Percentiles rank a stretch among this genome's conserved stretches.
Evolutionary conservation across 2,888 invertebrate species (phyloP).

Genomic region (Psococerastis gibbosa): DNA sequence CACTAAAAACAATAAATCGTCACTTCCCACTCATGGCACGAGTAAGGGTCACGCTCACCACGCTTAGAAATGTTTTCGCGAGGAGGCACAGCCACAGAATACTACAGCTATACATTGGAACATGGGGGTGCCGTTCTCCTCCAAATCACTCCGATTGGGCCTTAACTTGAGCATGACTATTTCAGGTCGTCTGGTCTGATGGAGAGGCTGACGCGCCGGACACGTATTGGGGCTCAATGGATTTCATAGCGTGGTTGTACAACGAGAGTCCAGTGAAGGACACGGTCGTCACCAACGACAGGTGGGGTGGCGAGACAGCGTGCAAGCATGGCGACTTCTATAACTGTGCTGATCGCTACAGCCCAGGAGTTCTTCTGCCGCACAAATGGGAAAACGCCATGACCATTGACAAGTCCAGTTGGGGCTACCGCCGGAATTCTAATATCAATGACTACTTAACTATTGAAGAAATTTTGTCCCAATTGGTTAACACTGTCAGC

Average conservation of each 20-base stretch:
- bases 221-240: conserved; percentile 64
- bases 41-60: too few species aligned
- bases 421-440: conserved; percentile 68
- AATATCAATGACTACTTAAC: conserved; percentile 44
- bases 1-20: too few species aligned
- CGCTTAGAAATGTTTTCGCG: too few species aligned
- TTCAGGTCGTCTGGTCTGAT: conserved; percentile 71
- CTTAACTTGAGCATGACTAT: too few species aligned
- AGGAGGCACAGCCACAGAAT: too few species aligned
- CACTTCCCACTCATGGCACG: too few species aligned
- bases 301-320: conserved; percentile 66
- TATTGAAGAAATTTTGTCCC: conserved; percentile 43
- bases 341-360: conserved; percentile 67
- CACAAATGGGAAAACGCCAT: conserved; percentile 96
- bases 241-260: conserved; percentile 83
- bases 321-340: conserved; percentile 81
- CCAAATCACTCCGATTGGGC: too few species aligned
- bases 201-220: conserved; percentile 84
- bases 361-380: conserved; percentile 44
- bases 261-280: conserved; percentile 81
- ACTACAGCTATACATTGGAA: too few species aligned
- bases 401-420: conserved; percentile 70
- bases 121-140: too few species aligned
- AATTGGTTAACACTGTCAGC: conserved; percentile 59
- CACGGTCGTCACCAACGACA: conserved; percentile 78